Evolutionary conservation across 2,888 invertebrate genomes (phyloP).

Genomic region (Pristionchus arcanus): DNA sequence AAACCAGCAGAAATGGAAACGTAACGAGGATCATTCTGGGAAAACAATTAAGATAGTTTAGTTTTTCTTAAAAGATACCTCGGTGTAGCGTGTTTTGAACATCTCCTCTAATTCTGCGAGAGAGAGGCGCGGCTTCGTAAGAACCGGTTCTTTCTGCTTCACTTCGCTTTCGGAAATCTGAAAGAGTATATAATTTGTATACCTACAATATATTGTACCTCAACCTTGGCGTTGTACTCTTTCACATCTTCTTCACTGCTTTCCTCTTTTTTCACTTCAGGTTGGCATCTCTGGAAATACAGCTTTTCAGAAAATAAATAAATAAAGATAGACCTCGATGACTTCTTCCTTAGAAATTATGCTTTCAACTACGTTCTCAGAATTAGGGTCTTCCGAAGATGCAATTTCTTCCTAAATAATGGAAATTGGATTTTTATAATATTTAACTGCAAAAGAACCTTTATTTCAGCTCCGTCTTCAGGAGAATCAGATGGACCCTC

Average conservation of each 20-base stretch:
- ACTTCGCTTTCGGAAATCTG: neutral
- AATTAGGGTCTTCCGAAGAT: neutral
- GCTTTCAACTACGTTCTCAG: neutral
- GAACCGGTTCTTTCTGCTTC: conserved; percentile 10
- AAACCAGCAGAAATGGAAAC: neutral
- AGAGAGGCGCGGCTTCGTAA: conserved; percentile 10
- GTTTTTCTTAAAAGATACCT: neutral
- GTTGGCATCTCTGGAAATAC: neutral
- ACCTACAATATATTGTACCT: neutral
- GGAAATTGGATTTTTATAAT: neutral
- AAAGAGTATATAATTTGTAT: neutral
- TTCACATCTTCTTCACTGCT: neutral
- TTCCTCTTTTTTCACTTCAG: neutral
- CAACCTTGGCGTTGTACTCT: neutral
- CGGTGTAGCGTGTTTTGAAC: conserved; percentile 41
- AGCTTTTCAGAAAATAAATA: neutral
- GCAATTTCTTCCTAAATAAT: neutral
- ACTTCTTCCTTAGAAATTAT: neutral
- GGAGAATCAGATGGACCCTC: neutral
- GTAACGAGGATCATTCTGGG: conserved; percentile 46
- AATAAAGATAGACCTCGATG: neutral
- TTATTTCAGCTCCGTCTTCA: neutral
- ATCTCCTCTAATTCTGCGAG: conserved; percentile 37
- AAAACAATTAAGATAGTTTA: neutral
- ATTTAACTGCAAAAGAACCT: neutral